A percentile compares a stretch with the other conserved stretches of the same genome.
These are phyloP conservation scores for Sericinus montela DNA, from an alignment of 2,888 invertebrate genomes.

Conservation along the genomic window DNA sequence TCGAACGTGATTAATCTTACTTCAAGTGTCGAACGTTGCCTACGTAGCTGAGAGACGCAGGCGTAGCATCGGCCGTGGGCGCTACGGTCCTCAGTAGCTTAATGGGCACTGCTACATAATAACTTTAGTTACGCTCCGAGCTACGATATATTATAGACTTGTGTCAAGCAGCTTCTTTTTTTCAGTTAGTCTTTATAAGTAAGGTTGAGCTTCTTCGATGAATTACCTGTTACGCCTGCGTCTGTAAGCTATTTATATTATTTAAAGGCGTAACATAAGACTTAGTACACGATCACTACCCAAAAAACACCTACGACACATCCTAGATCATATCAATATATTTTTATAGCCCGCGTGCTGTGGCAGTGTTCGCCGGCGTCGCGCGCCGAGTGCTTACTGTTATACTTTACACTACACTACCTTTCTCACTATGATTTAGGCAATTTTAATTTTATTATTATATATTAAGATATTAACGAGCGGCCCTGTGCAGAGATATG, in stretches of 20 bases:
- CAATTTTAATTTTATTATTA: slow-evolving; percentile 25
- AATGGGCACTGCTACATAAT: slow-evolving; percentile 30
- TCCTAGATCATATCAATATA: slow-evolving; percentile 80
- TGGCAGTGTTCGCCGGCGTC: slow-evolving; percentile 53
- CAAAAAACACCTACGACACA: slow-evolving; percentile 76
- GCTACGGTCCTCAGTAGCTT: slow-evolving; percentile 9
- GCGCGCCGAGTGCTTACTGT: slow-evolving; percentile 47
- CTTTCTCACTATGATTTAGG: slow-evolving; percentile 63
- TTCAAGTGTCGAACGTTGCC: slow-evolving; percentile 66
- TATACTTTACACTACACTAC: slow-evolving; percentile 68
- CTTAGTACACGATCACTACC: slow-evolving; percentile 76
- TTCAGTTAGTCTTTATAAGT: neutral
- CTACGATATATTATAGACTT: slow-evolving; percentile 8
- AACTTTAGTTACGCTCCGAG: slow-evolving; percentile 1
- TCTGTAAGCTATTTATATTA: slow-evolving; percentile 32
- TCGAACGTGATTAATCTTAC: slow-evolving; percentile 74
- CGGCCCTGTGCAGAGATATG: slow-evolving; percentile 51
- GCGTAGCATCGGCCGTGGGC: slow-evolving; percentile 22
- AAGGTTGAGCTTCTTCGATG: neutral
- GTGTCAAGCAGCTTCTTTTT: neutral
- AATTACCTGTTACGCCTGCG: slow-evolving; percentile 18
- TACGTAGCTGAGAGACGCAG: slow-evolving; percentile 40
- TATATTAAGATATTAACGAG: slow-evolving; percentile 57
- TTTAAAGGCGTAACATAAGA: slow-evolving; percentile 74
- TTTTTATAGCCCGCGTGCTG: slow-evolving; percentile 49